Percentiles rank a stretch among this genome's conserved stretches.
Evolutionary conservation across 2,888 invertebrate species (phyloP).

Genomic region (Erynnis tages): DNA sequence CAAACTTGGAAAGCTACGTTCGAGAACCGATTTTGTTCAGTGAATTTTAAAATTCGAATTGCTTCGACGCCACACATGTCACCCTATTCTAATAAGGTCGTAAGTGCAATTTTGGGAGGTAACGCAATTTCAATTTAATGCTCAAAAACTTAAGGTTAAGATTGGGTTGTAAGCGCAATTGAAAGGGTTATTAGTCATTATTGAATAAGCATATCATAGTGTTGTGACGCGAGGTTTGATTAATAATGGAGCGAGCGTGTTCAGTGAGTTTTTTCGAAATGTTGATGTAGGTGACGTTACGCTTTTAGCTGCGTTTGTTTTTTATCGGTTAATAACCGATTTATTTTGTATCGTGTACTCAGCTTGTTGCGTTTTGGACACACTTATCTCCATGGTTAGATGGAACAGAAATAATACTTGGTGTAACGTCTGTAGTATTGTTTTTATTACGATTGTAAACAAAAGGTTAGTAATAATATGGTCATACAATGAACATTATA

Average conservation of each 20-base stretch:
- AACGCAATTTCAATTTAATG: slow-evolving; percentile 30
- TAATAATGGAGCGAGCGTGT: slow-evolving; percentile 77
- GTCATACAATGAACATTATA: no score
- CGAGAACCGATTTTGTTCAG: neutral
- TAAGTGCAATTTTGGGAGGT: slow-evolving; percentile 22
- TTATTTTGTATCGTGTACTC: slow-evolving; percentile 22
- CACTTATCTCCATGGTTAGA: neutral
- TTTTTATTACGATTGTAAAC: no score
- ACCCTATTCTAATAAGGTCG: slow-evolving; percentile 37
- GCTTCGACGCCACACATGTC: slow-evolving; percentile 24
- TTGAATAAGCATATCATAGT: slow-evolving; percentile 76
- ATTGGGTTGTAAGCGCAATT: slow-evolving; percentile 32
- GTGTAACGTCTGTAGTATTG: neutral
- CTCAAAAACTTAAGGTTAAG: accelerated
- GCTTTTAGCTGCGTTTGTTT: slow-evolving; percentile 51
- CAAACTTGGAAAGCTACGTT: neutral
- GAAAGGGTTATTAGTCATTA: slow-evolving; percentile 67
- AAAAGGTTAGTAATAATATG: no score
- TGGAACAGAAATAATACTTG: no score
- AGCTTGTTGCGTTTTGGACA: slow-evolving; percentile 8
- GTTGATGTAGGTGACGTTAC: slow-evolving; percentile 63
- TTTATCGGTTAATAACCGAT: slow-evolving; percentile 29
- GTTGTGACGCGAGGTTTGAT: slow-evolving; percentile 79
- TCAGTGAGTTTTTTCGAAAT: slow-evolving; percentile 58
- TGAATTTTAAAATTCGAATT: slow-evolving; percentile 32